phyloP scores from a whole-genome alignment of 2,888 invertebrate genomes.

The Polietes domitor region DNA sequence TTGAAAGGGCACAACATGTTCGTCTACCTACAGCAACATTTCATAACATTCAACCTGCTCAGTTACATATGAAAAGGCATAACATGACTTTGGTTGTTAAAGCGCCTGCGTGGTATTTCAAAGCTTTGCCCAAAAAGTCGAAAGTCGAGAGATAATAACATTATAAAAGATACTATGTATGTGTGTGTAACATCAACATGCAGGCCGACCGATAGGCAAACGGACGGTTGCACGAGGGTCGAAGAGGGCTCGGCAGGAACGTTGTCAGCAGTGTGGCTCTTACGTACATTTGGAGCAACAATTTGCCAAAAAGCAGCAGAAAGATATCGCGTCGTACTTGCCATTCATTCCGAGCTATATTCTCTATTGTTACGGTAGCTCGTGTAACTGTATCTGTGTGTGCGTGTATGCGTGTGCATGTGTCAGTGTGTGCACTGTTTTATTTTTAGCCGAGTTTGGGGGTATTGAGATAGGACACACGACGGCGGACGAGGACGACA shows the following conservation, averaged over 20 bases:
- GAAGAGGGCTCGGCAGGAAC: not conserved
- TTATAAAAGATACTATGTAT: not conserved
- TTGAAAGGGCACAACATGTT: not conserved
- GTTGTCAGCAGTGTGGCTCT: conserved; percentile 6
- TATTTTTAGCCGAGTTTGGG: conserved; percentile 57
- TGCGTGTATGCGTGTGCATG: not conserved
- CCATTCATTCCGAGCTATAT: conserved; percentile 64
- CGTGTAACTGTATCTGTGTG: not conserved
- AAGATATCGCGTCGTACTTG: not conserved
- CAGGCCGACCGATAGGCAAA: not conserved
- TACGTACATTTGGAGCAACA: conserved; percentile 59
- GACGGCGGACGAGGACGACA: not conserved
- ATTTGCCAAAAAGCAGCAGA: conserved; percentile 50
- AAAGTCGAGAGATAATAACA: conserved; percentile 19
- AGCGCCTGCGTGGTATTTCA: conserved; percentile 44
- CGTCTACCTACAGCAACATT: not conserved
- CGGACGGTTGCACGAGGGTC: not conserved
- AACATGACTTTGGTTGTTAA: not conserved
- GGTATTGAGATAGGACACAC: conserved; percentile 64
- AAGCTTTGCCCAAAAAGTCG: conserved; percentile 47
- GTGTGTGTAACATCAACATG: not conserved
- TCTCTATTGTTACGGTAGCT: conserved; percentile 46
- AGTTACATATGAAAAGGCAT: not conserved
- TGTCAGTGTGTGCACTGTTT: conserved; percentile 37
- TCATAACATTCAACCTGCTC: not conserved